Conservation (phyloP, 2,113 vertebrate species). For the Muntiacus reevesi region DNA sequence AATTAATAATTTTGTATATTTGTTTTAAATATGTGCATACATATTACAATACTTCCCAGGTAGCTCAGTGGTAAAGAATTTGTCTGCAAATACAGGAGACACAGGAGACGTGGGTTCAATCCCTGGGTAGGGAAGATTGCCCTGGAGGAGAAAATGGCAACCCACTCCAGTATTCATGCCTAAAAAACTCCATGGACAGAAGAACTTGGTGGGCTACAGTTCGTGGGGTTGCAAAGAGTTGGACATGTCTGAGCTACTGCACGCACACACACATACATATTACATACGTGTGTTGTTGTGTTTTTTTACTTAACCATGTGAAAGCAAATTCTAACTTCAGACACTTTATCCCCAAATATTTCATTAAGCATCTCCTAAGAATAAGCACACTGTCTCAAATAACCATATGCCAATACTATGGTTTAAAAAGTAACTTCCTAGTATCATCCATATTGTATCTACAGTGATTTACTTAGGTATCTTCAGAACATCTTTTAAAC, state of each 20-base stretch:
- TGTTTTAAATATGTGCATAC: background rate
- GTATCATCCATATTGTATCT: background rate
- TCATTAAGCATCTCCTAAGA: background rate
- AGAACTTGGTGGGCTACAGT: background rate
- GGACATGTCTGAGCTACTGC: background rate
- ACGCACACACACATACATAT: background rate
- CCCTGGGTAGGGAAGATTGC: background rate
- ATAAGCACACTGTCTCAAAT: background rate
- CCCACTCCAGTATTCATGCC: background rate
- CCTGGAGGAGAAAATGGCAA: background rate
- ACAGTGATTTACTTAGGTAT: background rate
- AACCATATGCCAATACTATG: background rate
- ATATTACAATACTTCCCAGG: background rate
- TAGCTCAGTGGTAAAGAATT: background rate
- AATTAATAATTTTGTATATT: background rate
- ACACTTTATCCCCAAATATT: background rate
- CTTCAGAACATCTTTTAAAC: background rate
- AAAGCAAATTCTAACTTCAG: background rate
- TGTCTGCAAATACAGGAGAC: background rate
- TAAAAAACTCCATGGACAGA: background rate
- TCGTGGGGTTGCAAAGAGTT: background rate
- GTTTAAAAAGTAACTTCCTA: background rate
- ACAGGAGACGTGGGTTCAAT: rapidly evolving
- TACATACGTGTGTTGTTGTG: background rate
- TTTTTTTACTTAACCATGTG: background rate